phyloP scores from a whole-genome alignment of 2,888 invertebrate species.

The Latheticus oryzae region DNA sequence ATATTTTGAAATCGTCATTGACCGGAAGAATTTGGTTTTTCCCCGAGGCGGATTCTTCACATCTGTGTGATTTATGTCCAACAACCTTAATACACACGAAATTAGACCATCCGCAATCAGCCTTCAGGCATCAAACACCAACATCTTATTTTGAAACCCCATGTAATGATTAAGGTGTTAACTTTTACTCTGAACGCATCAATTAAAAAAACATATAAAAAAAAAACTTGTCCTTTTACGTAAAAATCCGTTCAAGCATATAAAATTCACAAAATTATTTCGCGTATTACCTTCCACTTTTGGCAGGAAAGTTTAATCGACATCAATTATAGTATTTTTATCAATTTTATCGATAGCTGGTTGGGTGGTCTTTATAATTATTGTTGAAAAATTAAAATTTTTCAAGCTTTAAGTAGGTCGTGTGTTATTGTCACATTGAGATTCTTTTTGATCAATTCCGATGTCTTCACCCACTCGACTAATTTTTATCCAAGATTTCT shows the following conservation, averaged over 20 bases:
- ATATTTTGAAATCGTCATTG: too few species aligned
- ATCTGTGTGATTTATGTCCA: constrained; percentile 4
- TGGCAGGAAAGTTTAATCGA: constrained; percentile 23
- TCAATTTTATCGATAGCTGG: constrained; percentile 34
- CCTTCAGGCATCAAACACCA: neutral
- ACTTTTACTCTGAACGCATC: too few species aligned
- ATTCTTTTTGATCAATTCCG: too few species aligned
- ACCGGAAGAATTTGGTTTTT: too few species aligned
- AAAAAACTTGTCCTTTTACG: constrained; percentile 32
- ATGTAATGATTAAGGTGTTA: too few species aligned
- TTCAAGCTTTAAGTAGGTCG: neutral
- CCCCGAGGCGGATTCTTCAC: too few species aligned
- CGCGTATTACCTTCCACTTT: constrained; percentile 29
- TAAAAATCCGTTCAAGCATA: constrained; percentile 24
- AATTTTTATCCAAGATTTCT: too few species aligned
- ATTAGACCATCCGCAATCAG: constrained; percentile 12
- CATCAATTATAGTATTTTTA: constrained; percentile 35
- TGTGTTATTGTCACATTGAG: too few species aligned
- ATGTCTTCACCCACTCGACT: too few species aligned
- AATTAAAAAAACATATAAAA: too few species aligned
- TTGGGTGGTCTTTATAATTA: constrained; percentile 34
- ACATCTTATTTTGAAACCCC: constrained; percentile 13
- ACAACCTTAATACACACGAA: neutral
- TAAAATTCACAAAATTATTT: constrained; percentile 33
- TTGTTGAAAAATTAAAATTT: constrained; percentile 1